These are phyloP conservation scores for Bicyclus anynana DNA, from an alignment of 1,140 invertebrate species.

Conservation along the genomic window DNA sequence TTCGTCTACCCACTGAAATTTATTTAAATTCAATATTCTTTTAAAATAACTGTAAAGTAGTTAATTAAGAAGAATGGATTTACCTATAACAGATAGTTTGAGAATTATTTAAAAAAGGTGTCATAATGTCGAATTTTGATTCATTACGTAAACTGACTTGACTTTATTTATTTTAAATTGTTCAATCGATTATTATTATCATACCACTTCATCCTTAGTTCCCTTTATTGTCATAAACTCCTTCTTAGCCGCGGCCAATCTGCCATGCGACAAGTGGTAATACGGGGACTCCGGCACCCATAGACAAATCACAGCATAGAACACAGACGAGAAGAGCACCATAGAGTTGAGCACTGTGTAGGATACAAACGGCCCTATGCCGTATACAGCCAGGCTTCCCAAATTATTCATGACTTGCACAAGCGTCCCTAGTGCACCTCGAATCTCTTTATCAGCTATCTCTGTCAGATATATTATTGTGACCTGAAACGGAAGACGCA, in stretches of 20 bases:
- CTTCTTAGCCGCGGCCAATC: slow-evolving; percentile 63
- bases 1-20: slow-evolving; percentile 67
- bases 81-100: no score
- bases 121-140: no score
- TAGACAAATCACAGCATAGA: slow-evolving; percentile 79
- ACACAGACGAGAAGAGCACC: slow-evolving; percentile 61
- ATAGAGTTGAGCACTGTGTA: slow-evolving; percentile 74
- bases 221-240: slow-evolving; percentile 68
- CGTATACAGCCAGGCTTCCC: slow-evolving; percentile 78
- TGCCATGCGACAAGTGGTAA: slow-evolving; percentile 79
- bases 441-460: slow-evolving; percentile 82
- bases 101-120: no score
- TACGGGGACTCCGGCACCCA: slow-evolving; percentile 90
- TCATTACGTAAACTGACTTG: no score
- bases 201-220: slow-evolving; percentile 57
- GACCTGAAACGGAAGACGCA: slow-evolving; percentile 62
- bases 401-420: slow-evolving; percentile 83
- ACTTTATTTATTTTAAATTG: no score
- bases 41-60: no score
- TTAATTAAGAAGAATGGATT: no score
- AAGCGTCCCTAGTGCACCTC: slow-evolving; percentile 83
- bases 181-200: background rate
- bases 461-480: slow-evolving; percentile 84
- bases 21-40: background rate
- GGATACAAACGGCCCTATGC: slow-evolving; percentile 77